These are phyloP conservation scores for Leptinotarsa haldemani DNA, from an alignment of 2,888 invertebrate genomes.

Conservation along the genomic window DNA sequence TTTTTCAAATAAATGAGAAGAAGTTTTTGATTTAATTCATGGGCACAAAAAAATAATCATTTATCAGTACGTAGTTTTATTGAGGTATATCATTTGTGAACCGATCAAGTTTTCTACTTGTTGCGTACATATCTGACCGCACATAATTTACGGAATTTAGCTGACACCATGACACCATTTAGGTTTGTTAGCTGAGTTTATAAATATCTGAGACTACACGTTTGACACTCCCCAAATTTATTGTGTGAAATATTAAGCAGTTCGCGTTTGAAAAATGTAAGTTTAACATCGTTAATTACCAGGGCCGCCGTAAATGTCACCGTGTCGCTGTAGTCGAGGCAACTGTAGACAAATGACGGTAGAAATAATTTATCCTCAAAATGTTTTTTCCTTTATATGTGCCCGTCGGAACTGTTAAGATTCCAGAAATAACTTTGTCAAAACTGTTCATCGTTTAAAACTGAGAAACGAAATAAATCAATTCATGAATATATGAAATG, in stretches of 20 bases:
- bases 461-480: constrained; percentile 15
- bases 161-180: constrained; percentile 39
- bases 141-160: constrained; percentile 38
- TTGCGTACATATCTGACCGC: background rate
- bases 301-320: constrained; percentile 65
- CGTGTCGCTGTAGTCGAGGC: constrained; percentile 62
- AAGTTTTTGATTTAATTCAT: too few relatives aligned
- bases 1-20: too few relatives aligned
- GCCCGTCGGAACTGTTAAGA: constrained; percentile 37
- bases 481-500: too few relatives aligned
- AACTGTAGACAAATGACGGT: constrained; percentile 65
- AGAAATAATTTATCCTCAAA: constrained; percentile 62
- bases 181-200: constrained; percentile 47
- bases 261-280: constrained; percentile 65
- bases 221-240: constrained; percentile 65
- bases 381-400: constrained; percentile 46
- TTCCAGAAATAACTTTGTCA: constrained; percentile 47
- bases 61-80: too few relatives aligned
- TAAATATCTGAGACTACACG: constrained; percentile 54
- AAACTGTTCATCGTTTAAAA: constrained; percentile 37
- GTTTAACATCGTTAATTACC: constrained; percentile 66
- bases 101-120: background rate
- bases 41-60: too few relatives aligned
- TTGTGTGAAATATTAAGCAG: constrained; percentile 65
- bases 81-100: background rate